Percentiles rank a stretch among this genome's conserved stretches.
Conservation (phyloP, 2,888 invertebrate genomes). For the Apamea sordens region DNA sequence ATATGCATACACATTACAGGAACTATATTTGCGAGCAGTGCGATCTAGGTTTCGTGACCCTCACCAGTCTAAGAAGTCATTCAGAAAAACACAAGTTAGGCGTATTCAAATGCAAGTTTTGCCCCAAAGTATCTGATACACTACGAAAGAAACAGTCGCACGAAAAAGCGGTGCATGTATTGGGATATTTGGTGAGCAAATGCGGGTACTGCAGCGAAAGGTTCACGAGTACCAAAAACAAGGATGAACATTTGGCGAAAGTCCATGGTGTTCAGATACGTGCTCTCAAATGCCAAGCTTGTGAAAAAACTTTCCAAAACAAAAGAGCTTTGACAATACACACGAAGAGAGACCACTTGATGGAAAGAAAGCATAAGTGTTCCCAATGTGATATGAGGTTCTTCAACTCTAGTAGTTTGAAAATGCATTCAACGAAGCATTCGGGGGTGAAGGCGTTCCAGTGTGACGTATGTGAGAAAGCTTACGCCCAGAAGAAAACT, state of each 20-base stretch:
- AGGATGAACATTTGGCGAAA: constrained; percentile 72
- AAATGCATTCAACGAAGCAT: constrained; percentile 78
- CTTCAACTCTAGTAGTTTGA: constrained; percentile 51
- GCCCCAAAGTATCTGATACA: constrained; percentile 78
- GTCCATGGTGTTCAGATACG: constrained; percentile 71
- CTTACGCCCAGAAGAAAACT: constrained; percentile 63
- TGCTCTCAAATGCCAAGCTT: constrained; percentile 73
- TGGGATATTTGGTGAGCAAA: constrained; percentile 50
- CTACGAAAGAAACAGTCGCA: constrained; percentile 73
- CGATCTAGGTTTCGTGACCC: constrained; percentile 63
- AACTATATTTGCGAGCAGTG: constrained; percentile 76
- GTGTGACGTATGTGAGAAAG: constrained; percentile 79
- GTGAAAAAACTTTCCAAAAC: constrained; percentile 70
- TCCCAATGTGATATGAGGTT: constrained; percentile 81
- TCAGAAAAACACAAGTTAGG: constrained; percentile 54
- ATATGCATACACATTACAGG: constrained; percentile 77
- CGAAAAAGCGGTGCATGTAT: constrained; percentile 65
- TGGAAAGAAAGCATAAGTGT: constrained; percentile 79
- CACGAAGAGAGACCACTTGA: constrained; percentile 78
- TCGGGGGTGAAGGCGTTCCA: constrained; percentile 76
- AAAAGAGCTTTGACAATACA: constrained; percentile 71
- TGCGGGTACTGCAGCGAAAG: constrained; percentile 71
- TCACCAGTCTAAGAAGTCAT: constrained; percentile 53
- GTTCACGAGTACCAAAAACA: constrained; percentile 71
- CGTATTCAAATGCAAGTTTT: constrained; percentile 70